Evolutionary conservation across 2,888 invertebrate genomes (phyloP), one percentile per base, ranked within the genome.

Genomic region (Eupithecia inturbata): DNA sequence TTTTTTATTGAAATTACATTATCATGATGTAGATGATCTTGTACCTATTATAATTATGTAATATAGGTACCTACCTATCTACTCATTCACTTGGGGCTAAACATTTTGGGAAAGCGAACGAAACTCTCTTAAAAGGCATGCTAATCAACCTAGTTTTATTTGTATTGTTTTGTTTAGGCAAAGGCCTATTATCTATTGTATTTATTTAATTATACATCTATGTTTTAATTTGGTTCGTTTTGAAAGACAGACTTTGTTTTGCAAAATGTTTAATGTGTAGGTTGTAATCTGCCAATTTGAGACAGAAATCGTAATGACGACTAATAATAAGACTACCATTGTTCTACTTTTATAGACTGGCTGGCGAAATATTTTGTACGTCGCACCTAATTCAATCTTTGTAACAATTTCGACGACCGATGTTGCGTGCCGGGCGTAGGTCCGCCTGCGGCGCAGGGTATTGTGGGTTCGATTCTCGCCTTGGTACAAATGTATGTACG

Each of bases 191-290:
- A n/a, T n/a, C n/a, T n/a, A n/a, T n/a, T n/a, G n/a, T 66, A 66
- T 64, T 22, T 64, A 39, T 36, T 64, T 64, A 36, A 64, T 64
- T 64, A 64, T 12, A 39, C 36, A 26, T 39, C 66, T 41, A 41
- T 66, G 66, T 66, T 66, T 66, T 39, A 66, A 41, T 41, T 66
- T 66, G 66, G 39, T 26, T 39, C 22, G 39, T 66, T 66, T 14
- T 22, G 39, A 57, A 57, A 53, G n/a, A 49, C 26, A 26, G 57
- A 41, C 22, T 66, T 66, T 39, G 39, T 66, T 66, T 66, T 41
- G 39, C 36, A 66, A 41, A 64, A 64, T 64, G n/a, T 36, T 16
- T 63, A 63, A 60, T 26, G 60, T 12, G 22, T 60, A 60, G 49
- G 49, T 53, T 14, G 49, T 22, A 14, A 57, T 57, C 57, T 57